Evolutionary conservation across 2,113 vertebrate species (phyloP), one percentile per base, ranked within the genome.

Genomic region (Corythaeola cristata): DNA sequence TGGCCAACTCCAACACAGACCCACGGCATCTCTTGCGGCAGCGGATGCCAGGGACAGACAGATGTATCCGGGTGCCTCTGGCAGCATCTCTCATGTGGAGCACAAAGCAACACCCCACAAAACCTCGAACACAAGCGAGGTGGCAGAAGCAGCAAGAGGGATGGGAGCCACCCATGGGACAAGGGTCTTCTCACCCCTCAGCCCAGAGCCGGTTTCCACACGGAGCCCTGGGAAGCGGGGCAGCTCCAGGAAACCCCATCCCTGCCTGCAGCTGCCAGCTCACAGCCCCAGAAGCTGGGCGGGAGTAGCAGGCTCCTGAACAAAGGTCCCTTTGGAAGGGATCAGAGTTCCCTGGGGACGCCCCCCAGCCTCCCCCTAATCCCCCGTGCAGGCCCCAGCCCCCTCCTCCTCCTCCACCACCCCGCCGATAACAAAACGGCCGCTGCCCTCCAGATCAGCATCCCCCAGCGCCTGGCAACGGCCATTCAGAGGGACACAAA

Each of bases 391-490:
- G 63, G 91, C 85, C 78, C 50, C 88, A 87, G 78, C 85, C 78
- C 79, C 90, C 93, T 93, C 93, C 94, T 93, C 86, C 95, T 88
- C 89, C 58, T 55, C 88, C 86, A 41, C 69, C 49, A 6, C 44
- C 71, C 33, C 9, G 80, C 33, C 39, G 96, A 91, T 94, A 98
- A 98, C 97, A 98, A 96, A 97, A 91, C 87, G 5, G 20, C 77
- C 12, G 60, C 94, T 59, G 95, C 79, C 77, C 96, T 79, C 81
- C 22, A 20, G 95, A 94, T 91, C 78, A 80, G 95, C 88, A 96
- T 96, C 97, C 96, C 95, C 92, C 44, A 90, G 95, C 58, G 89
- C 98, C 91, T 97, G 97, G 98, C 98, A 98, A 98, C 98, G 28
- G 33, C 28, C 89, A 88, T 95, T 95, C 82, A 93, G 83, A 72